phyloP scores from a whole-genome alignment of 2,888 invertebrate genomes.

The Xestia c-nigrum region DNA sequence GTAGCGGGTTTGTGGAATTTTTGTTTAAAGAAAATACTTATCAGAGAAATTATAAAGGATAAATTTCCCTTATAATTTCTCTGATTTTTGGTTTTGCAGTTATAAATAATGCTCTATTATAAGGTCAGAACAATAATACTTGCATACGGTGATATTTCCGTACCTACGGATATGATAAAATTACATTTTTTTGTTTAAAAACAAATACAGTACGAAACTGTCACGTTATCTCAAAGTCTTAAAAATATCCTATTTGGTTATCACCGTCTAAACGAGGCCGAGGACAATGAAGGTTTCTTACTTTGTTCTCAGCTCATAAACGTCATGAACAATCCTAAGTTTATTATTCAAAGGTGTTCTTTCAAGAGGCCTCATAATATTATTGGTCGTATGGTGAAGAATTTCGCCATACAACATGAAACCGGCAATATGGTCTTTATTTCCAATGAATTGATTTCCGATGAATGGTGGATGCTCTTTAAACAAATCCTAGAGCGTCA shows the following conservation, averaged over 20 bases:
- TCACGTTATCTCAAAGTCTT: not conserved
- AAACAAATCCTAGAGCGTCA: not conserved
- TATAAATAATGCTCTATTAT: not conserved
- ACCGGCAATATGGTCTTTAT: not conserved
- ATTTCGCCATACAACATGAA: not conserved
- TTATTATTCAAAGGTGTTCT: not conserved
- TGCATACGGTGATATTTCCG: not conserved
- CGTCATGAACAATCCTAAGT: not conserved
- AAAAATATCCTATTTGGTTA: not conserved
- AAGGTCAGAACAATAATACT: not conserved
- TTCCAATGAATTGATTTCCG: no score
- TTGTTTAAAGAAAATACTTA: not conserved
- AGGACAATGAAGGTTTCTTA: not conserved
- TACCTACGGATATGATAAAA: no score
- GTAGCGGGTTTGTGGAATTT: conserved; percentile 30
- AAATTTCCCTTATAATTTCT: no score
- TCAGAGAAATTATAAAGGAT: no score
- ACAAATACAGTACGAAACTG: not conserved
- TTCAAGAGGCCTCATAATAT: not conserved
- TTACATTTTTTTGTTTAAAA: not conserved
- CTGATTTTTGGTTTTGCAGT: not conserved
- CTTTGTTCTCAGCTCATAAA: not conserved
- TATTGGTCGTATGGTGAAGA: not conserved
- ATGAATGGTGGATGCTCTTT: no score
- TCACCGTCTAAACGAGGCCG: not conserved